Conservation (phyloP, 1,140 invertebrate species). For the Drosophila sproati region DNA sequence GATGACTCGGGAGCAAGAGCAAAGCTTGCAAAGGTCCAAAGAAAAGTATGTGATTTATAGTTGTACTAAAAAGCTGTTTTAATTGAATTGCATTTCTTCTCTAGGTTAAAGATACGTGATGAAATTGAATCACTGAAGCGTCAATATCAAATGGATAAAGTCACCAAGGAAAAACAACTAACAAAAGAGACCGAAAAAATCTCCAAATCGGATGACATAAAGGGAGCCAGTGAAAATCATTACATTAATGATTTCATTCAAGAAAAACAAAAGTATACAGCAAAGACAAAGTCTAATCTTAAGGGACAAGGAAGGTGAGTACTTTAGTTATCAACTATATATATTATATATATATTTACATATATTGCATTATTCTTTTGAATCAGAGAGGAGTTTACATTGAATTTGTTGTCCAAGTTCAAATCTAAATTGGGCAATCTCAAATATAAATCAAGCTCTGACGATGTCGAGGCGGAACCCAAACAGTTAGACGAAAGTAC, state of each 20-base stretch:
- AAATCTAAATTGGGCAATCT: constrained; percentile 90
- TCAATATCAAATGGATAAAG: constrained; percentile 88
- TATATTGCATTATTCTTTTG: constrained; percentile 44
- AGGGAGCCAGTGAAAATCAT: constrained; percentile 79
- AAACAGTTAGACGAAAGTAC: constrained; percentile 44
- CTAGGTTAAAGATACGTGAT: constrained; percentile 90
- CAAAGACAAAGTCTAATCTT: constrained; percentile 88
- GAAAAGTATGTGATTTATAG: constrained; percentile 87
- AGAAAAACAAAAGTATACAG: constrained; percentile 91
- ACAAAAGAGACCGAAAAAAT: constrained; percentile 84
- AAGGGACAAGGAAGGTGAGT: constrained; percentile 88
- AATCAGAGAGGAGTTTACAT: constrained; percentile 89
- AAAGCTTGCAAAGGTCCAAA: constrained; percentile 87
- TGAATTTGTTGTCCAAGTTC: constrained; percentile 93
- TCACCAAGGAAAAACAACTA: constrained; percentile 80
- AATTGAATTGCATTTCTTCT: constrained; percentile 38
- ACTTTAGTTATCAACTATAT: neutral
- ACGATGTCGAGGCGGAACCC: constrained; percentile 55
- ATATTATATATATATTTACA: constrained; percentile 5
- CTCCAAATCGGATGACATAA: constrained; percentile 74
- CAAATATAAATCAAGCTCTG: constrained; percentile 86
- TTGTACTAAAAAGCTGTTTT: neutral
- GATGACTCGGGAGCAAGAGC: constrained; percentile 74
- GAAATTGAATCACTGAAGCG: constrained; percentile 91
- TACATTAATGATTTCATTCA: constrained; percentile 90